Evolutionary conservation across 1,140 invertebrate species (phyloP), one percentile per base, ranked within the genome.

Genomic region (Octopus sinensis): DNA sequence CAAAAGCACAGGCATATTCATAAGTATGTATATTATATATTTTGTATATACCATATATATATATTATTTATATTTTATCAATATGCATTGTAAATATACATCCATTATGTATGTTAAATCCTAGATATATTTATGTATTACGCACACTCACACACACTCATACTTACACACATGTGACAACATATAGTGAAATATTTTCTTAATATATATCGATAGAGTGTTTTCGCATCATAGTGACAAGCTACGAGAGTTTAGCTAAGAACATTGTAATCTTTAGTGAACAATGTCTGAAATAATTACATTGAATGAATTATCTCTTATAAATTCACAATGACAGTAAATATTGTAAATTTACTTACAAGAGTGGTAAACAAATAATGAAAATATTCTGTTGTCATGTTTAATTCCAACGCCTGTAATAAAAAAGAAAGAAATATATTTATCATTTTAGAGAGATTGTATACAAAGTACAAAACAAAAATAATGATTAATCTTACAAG

Each of bases 341-440:
- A 43, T 43, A 43, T 43, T 43, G 30, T 43, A 43, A 43, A 43
- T 6, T 52, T 53, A 87, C 87, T 86, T 86, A 89, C 88, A 84
- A 89, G 78, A 4, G 87, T 86, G 54, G 86, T 88, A 68, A 89
- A 89, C 79, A 87, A 86, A 77, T 85, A 88, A 68, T 89, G 88
- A 80, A 85, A 87, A 30, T 86, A 85, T 56, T 87, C 85, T 10
- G 86, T 86, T 10, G 86, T 82, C 85, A 88, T 87, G 79, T 86
- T 85, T 4, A 89, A 84, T 80, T 86, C 84, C 53, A 86, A 80
- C 4, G 87, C 88, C 88, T 89, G 85, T 53, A 86, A 87, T 5
- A 81, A 53, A 81, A 51, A 51, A 82, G 53, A 73, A 73, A 6
- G 13, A 73, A 6, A 73, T 43, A 43, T 43, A 43, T 43, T 43